phyloP scores from a whole-genome alignment of 2,797 vertebrate species.

The Labeo calbasu region DNA sequence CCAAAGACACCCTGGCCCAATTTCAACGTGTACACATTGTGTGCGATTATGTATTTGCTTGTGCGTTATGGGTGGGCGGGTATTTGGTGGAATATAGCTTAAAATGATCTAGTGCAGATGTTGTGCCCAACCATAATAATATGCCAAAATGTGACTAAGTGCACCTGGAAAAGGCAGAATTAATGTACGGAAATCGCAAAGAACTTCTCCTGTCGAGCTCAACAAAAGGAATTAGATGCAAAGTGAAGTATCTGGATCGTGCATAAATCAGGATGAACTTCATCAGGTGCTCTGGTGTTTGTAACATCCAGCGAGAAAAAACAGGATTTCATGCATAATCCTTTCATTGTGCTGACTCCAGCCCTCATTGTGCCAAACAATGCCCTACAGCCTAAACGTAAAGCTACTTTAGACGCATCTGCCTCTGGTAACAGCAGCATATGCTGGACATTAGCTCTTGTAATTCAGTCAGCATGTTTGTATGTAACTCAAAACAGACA shows the following conservation, averaged over 20 bases:
- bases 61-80: constrained; percentile 27
- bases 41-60: constrained; percentile 20
- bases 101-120: constrained; percentile 56
- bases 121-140: constrained; percentile 54
- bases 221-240: constrained; percentile 20
- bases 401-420: constrained; percentile 29
- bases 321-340: constrained; percentile 28
- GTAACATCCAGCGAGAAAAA: constrained; percentile 8
- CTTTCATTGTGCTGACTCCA: constrained; percentile 32
- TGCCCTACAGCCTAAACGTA: constrained; percentile 13
- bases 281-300: constrained; percentile 28
- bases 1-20: constrained; percentile 54
- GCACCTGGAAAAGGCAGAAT: constrained; percentile 35
- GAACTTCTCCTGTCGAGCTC: constrained; percentile 11
- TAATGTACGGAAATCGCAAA: not conserved
- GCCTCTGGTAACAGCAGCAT: constrained; percentile 35
- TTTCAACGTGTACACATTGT: constrained; percentile 49
- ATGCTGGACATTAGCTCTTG: constrained; percentile 43
- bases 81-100: constrained; percentile 49
- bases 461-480: constrained; percentile 43
- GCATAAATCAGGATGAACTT: constrained; percentile 4
- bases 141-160: constrained; percentile 44
- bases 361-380: constrained; percentile 8
- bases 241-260: constrained; percentile 5
- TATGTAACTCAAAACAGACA: constrained; percentile 18